Base-by-base conservation (phyloP, 2,888 invertebrate species). In the Hybos culiciformis region DNA sequence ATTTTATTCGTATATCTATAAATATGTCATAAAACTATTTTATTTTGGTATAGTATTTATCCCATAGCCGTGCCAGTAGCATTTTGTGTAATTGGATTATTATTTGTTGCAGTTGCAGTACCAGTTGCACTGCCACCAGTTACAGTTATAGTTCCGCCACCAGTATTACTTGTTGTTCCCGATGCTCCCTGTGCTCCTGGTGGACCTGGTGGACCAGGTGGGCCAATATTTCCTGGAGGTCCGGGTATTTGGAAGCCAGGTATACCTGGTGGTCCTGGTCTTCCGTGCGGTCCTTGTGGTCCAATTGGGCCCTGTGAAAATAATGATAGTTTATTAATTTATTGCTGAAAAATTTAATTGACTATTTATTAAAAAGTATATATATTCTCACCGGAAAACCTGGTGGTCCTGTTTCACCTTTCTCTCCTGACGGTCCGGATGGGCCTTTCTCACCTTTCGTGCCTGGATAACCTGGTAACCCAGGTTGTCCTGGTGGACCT, bases 171-270 rank as follows among this genome's bases (percentile, higher is more conserved):
- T 12, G 71, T 62, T 37, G 74, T 69, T 9, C 84, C 33, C 4
- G 33, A 12, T 33, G 11, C 3, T 11, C 33, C 33, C 7, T 17
- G 33, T 18, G 18, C 11, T 15, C 33, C 33, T 9, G 33, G 71
- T n/a, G 78, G 70, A 5, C 88, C 88, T 3, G 75, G 58, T 4
- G 78, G 62, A 0, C 86, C 86, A 52, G 79, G 78, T 2, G 74
- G 70, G 0, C 83, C 84, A 42, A 72, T 68, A 62, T 83, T 82
- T 2, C 83, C 84, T 50, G 80, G 73, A 5, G 82, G 71, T 0
- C 85, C 85, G 2, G 83, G 83, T 58, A 15, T 18, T 11, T 5
- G 11, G 3, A 7, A 85, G 9, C 85, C 85, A 62, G 78, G 77
- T 4, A 84, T 76, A 17, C 33, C 33, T 11, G 7, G 33, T 33